Evolutionary conservation across 2,113 vertebrate genomes (phyloP).

Genomic region (Tor tambroides): DNA sequence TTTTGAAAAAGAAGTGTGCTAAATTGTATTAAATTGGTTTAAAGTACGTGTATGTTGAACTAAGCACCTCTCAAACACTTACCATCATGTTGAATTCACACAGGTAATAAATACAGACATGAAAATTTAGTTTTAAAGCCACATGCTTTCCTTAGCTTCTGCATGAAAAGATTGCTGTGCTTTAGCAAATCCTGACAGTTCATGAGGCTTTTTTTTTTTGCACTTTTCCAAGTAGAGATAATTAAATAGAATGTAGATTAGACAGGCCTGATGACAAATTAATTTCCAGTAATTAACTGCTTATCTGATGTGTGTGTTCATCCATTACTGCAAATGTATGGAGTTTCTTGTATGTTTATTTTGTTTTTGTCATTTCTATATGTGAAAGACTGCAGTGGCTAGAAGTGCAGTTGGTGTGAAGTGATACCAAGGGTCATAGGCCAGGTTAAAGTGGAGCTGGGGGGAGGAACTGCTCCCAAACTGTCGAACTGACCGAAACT

Average conservation of each 20-base stretch:
- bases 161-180: too few species aligned
- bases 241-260: not conserved
- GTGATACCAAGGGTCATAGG: constrained; percentile 15
- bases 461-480: constrained; percentile 30
- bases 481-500: constrained; percentile 20
- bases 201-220: not conserved
- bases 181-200: not conserved
- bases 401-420: not conserved
- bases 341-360: not conserved
- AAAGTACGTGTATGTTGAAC: too few species aligned
- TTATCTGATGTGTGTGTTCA: not conserved
- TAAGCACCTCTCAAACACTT: too few species aligned
- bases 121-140: too few species aligned
- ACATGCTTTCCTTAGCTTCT: too few species aligned
- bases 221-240: not conserved
- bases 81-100: too few species aligned
- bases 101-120: too few species aligned
- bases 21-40: not conserved
- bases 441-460: constrained; percentile 20
- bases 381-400: not conserved
- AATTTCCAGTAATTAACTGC: not conserved
- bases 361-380: not conserved
- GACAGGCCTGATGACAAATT: not conserved
- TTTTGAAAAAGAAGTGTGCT: not conserved
- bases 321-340: not conserved